Evolutionary conservation across 2,113 vertebrate genomes (phyloP).

Genomic region (Pyxicephalus adspersus): DNA sequence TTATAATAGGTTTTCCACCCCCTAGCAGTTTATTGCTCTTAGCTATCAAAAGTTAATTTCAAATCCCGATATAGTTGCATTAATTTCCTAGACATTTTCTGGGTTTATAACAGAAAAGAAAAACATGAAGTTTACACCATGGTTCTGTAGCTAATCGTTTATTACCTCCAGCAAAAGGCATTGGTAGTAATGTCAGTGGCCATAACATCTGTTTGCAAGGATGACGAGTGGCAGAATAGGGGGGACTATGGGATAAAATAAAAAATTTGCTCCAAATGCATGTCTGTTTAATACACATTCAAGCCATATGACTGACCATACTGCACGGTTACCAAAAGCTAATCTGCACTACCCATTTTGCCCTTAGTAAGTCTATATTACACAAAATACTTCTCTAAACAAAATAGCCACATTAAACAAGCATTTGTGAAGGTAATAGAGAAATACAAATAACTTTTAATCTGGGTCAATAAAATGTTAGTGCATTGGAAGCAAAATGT

Average conservation of each 20-base stretch:
- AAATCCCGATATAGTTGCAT: constrained; percentile 86
- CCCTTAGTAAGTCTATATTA: too few relatives aligned
- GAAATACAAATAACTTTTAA: too few relatives aligned
- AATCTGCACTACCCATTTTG: too few relatives aligned
- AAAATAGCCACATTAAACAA: too few relatives aligned
- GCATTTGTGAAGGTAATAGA: too few relatives aligned
- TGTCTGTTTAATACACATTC: too few relatives aligned
- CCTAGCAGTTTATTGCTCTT: constrained; percentile 81
- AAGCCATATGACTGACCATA: too few relatives aligned
- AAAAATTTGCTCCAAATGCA: not conserved
- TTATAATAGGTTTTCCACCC: constrained; percentile 73
- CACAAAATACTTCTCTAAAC: too few relatives aligned
- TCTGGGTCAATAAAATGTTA: too few relatives aligned
- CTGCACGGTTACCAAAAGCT: too few relatives aligned
- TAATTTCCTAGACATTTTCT: constrained; percentile 81
- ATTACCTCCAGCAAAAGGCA: constrained; percentile 69
- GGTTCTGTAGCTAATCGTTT: constrained; percentile 67
- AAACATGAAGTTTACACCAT: constrained; percentile 61
- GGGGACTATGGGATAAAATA: constrained; percentile 8
- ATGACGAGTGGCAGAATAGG: constrained; percentile 34
- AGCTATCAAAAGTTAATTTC: constrained; percentile 92
- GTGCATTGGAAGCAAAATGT: too few relatives aligned
- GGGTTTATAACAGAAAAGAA: constrained; percentile 65
- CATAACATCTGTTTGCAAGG: constrained; percentile 54
- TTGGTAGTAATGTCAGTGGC: constrained; percentile 54